Percentiles rank a stretch among this genome's conserved stretches.
These are phyloP conservation scores for Propithecus coquereli DNA, from an alignment of 2,113 vertebrate genomes.

Conservation along the genomic window DNA sequence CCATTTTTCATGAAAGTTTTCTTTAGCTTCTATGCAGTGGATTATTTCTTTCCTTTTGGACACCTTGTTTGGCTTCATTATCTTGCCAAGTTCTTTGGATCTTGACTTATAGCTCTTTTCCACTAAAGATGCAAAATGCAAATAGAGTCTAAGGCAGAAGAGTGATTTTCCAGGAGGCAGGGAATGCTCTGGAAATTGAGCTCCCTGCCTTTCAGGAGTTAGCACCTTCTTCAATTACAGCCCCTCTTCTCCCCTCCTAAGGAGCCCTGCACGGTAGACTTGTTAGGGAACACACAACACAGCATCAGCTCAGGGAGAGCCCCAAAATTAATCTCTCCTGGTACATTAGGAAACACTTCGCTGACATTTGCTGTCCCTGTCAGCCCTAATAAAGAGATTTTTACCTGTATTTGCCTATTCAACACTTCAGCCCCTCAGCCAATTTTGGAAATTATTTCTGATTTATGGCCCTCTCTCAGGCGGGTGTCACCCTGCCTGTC, in stretches of 20 bases:
- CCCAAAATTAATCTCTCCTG: constrained; percentile 81
- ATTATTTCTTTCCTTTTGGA: not conserved
- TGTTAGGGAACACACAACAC: constrained; percentile 69
- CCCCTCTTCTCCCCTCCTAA: not conserved
- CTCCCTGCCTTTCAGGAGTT: not conserved
- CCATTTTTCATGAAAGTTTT: not conserved
- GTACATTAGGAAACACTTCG: constrained; percentile 80
- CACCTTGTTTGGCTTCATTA: not conserved
- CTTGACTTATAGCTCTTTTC: not conserved
- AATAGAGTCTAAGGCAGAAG: not conserved
- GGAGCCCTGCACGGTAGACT: not conserved
- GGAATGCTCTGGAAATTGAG: not conserved
- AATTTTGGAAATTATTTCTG: constrained; percentile 91
- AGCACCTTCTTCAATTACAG: constrained; percentile 40
- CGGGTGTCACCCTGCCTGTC: constrained; percentile 86
- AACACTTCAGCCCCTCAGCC: constrained; percentile 85
- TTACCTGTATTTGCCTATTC: constrained; percentile 91
- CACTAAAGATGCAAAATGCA: constrained; percentile 39
- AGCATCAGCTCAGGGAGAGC: constrained; percentile 62
- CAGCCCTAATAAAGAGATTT: constrained; percentile 89
- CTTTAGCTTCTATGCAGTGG: not conserved
- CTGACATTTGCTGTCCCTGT: constrained; percentile 87
- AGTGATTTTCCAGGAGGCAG: constrained; percentile 2
- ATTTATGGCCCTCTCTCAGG: constrained; percentile 85
- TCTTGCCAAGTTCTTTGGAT: not conserved